Percentiles rank a stretch among this genome's conserved stretches.
Evolutionary conservation across 2,797 vertebrate species (phyloP).

Genomic region (Lerista edwardsae): DNA sequence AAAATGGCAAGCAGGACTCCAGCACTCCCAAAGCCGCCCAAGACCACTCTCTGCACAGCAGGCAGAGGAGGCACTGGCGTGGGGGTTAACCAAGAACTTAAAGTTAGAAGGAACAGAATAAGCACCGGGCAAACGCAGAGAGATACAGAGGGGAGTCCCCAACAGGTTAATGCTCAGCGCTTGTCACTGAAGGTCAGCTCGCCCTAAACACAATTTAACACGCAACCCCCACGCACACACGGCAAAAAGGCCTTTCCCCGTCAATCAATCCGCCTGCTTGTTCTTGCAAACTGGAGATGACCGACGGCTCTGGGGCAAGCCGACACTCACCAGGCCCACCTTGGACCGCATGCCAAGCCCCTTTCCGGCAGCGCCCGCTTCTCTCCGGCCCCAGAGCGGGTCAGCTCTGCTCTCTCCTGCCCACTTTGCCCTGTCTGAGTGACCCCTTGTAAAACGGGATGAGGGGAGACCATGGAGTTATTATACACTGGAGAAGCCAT

Average conservation of each 20-base stretch:
- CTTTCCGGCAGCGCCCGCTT: no score
- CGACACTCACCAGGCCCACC: neutral
- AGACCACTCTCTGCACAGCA: conserved; percentile 1
- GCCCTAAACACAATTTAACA: no score
- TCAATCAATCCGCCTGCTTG: no score
- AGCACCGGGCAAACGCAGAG: neutral
- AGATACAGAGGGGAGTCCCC: no score
- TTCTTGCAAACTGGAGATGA: neutral
- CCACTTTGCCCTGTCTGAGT: neutral
- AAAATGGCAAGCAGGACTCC: conserved; percentile 19
- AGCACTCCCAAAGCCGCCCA: conserved; percentile 20
- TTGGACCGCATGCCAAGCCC: neutral
- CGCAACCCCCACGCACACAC: no score
- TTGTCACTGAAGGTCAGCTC: no score
- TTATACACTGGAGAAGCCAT: no score
- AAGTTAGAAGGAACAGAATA: neutral
- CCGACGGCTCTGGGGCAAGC: neutral
- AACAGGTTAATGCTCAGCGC: no score
- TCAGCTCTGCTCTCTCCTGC: neutral
- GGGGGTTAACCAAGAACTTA: no score
- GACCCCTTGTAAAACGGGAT: neutral
- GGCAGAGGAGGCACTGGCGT: no score
- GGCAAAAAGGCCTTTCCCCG: no score
- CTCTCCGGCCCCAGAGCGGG: neutral
- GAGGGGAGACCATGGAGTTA: no score